Base-by-base conservation (phyloP, 2,113 vertebrate species). In the Sigmodon hispidus region DNA sequence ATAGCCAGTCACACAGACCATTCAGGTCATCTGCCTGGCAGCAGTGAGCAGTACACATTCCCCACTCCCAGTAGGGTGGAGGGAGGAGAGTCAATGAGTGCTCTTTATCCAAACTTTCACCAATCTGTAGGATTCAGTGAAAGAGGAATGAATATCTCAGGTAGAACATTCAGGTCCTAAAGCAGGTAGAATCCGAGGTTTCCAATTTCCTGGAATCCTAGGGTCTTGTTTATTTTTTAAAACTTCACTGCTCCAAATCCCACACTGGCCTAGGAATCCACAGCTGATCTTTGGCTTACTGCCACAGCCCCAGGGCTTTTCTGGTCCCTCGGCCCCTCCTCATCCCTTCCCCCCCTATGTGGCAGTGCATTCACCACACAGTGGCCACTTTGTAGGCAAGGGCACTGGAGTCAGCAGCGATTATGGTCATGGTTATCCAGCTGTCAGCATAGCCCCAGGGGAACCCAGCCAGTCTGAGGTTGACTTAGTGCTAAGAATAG, bases 401-500 rank as follows among this genome's bases (percentile, higher is more conserved):
- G 75, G 79, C 48, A 50, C 4, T 31, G 21, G 76, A 79, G 34
- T 90, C 80, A 84, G 81, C 55, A 88, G 19, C 87, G 72, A 84
- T 43, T 94, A 31, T 87, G 95, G 63, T 89, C 55, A 6, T 52
- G 59, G 87, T 85, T 87, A 55, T 45, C 40, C 61, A 63, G 21
- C 43, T 70, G 76, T 67, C 77, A 86, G 87, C 34, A 72, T 17
- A 67, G 59, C 67, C 63, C 77, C 6, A 7, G 19, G 22, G 76
- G 36, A 79, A 73, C 67, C 22, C 86, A 84, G 76, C 22, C 59
- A 57, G 69, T 26, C 52, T 91, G 90, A 90, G 34, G 43, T 72
- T 80, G 29, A 92, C 40, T 89, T 52, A 40, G 57, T 73, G 84
- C 24, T 77, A 79, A 91, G 70, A 85, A 77, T 3, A 93, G 90